Evolutionary conservation across 2,888 invertebrate genomes (phyloP), one percentile per base, ranked within the genome.

Genomic region (Erebia palarica): DNA sequence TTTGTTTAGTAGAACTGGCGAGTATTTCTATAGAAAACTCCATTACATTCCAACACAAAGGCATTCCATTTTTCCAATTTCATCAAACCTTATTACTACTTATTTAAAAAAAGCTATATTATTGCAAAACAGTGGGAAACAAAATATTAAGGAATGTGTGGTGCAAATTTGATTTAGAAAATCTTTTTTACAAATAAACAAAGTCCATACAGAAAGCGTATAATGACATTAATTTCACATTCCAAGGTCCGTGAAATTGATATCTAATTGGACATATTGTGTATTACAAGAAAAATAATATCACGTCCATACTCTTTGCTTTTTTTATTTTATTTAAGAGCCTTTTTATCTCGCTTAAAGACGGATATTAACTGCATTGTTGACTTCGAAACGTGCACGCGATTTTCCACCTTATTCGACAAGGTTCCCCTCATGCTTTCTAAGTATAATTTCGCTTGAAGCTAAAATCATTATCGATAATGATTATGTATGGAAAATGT

Each of bases 401-500:
- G 14, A 73, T 66, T 65, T 42, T 68, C n/a, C 9, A 7, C 53
- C 27, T 69, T 74, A 65, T 58, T 10, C 8, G 8, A 1, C n/a
- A 1, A 14, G 3, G 21, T 14, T 21, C 11, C 27, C 27, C 3
- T n/a, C 11, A 11, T 16, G 9, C 51, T 21, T 44, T 53, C 55
- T 71, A 64, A 64, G 59, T 13, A 27, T 27, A 59, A 58, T 66
- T 66, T 75, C 44, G 68, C 53, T 61, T 74, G 64, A n/a, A 47
- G 11, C 11, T n/a, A n/a, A 16, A 16, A 16, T 21, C 44, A n/a
- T 67, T 71, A 71, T 71, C 75, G 69, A 71, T 75, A 75, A 71
- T 67, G 70, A 72, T 73, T 73, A 75, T 68, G 61, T 69, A 59
- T 73, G 59, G 68, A 64, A 74, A 79, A 77, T 78, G 78, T 79